A percentile compares a stretch with the other conserved stretches of the same genome.
These are phyloP conservation scores for Ibidorhyncha struthersii DNA, from an alignment of 2,113 vertebrate genomes.

Conservation along the genomic window DNA sequence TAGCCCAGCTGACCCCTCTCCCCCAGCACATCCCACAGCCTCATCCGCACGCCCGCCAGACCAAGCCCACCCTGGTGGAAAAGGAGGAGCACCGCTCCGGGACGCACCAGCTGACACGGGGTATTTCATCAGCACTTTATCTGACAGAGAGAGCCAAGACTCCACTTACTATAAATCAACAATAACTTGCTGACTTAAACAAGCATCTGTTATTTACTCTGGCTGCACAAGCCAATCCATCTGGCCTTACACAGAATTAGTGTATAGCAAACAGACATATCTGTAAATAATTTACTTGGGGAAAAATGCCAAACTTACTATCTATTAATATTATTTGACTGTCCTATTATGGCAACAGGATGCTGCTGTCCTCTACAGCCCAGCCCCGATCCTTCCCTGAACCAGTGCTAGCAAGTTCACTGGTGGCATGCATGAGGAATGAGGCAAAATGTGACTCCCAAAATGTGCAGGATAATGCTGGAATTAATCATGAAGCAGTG, in stretches of 20 bases:
- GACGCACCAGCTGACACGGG: fast-evolving
- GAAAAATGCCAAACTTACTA: background rate
- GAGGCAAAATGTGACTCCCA: fast-evolving
- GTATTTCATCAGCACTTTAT: background rate
- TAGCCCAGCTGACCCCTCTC: background rate
- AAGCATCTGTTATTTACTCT: slow-evolving; percentile 31
- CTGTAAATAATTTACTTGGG: background rate
- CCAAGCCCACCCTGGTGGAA: background rate
- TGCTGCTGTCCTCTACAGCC: background rate
- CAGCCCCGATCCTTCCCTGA: background rate
- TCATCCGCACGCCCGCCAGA: fast-evolving
- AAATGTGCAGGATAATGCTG: fast-evolving
- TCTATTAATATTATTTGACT: background rate
- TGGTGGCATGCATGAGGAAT: background rate
- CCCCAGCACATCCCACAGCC: background rate
- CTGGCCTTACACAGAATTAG: background rate
- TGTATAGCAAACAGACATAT: background rate
- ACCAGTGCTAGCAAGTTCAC: background rate
- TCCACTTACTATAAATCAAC: slow-evolving; percentile 16
- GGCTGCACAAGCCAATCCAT: background rate
- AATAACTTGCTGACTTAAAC: background rate
- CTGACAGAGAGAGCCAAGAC: background rate
- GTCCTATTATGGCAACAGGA: background rate
- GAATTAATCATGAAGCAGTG: background rate
- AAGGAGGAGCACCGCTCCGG: background rate